phyloP scores from a whole-genome alignment of 2,797 vertebrate genomes.

The Etheostoma perlongum region DNA sequence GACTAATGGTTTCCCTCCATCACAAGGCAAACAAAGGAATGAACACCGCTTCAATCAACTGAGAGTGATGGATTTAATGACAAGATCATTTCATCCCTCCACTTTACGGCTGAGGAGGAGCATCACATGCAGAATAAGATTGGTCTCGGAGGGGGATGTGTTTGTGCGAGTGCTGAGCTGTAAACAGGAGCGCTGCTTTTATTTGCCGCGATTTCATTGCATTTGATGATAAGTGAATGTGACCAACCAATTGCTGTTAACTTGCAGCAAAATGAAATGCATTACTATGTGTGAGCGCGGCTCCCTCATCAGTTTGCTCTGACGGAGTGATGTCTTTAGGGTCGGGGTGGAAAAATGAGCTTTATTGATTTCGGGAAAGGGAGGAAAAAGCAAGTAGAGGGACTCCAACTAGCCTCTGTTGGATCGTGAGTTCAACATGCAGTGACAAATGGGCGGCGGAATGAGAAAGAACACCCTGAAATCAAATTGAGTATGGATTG shows the following conservation, averaged over 20 bases:
- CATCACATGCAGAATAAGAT: constrained; percentile 63
- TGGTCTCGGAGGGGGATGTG: constrained; percentile 58
- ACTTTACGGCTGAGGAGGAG: constrained; percentile 64
- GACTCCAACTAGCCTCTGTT: constrained; percentile 68
- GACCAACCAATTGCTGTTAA: constrained; percentile 67
- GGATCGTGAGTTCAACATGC: constrained; percentile 73
- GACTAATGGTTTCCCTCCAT: constrained; percentile 76
- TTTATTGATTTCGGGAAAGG: constrained; percentile 73
- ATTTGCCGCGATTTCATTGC: constrained; percentile 61
- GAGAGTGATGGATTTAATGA: constrained; percentile 81
- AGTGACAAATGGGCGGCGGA: constrained; percentile 71
- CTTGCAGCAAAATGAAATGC: constrained; percentile 70
- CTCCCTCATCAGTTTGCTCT: constrained; percentile 58
- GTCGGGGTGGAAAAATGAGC: constrained; percentile 60
- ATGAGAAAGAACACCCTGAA: constrained; percentile 73
- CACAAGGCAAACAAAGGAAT: constrained; percentile 77
- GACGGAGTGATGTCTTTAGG: constrained; percentile 54
- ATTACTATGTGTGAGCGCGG: constrained; percentile 57
- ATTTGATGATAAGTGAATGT: constrained; percentile 74
- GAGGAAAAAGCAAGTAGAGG: constrained; percentile 53
- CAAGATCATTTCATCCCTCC: constrained; percentile 74
- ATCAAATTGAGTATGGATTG: constrained; percentile 79
- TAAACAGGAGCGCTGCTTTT: constrained; percentile 66
- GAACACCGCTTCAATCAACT: constrained; percentile 79
- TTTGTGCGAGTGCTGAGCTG: constrained; percentile 41